A percentile compares a stretch with the other conserved stretches of the same genome.
These are phyloP conservation scores for Centropyge bicolor DNA, from an alignment of 2,797 vertebrate species.

Conservation along the genomic window DNA sequence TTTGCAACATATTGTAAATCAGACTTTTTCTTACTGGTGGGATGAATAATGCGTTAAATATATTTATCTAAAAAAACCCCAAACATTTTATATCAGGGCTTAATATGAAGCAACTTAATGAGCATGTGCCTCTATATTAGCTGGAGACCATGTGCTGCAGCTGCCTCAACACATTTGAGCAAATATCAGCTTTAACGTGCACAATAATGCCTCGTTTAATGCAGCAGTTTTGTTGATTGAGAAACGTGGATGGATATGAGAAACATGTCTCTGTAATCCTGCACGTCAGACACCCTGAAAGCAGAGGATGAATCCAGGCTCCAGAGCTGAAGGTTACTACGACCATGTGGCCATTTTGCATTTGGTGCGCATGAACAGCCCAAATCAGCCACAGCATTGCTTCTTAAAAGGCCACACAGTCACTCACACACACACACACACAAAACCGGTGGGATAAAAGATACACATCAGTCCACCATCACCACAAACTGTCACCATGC, in stretches of 20 bases:
- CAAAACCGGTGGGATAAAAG: neutral
- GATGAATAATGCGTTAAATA: neutral
- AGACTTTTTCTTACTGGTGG: neutral
- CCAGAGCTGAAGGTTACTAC: constrained; percentile 81
- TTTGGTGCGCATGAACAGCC: constrained; percentile 67
- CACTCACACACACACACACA: too few species aligned
- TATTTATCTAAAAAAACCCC: neutral
- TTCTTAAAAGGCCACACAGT: constrained; percentile 14
- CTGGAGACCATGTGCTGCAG: constrained; percentile 69
- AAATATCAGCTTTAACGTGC: neutral
- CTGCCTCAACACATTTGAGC: constrained; percentile 25
- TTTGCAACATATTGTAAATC: neutral
- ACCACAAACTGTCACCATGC: neutral
- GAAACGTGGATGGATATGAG: neutral
- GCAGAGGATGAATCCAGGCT: constrained; percentile 61
- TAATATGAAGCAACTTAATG: neutral
- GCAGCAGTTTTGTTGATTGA: neutral
- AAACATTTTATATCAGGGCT: neutral
- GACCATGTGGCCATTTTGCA: constrained; percentile 86
- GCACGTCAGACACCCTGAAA: constrained; percentile 3
- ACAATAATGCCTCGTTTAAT: neutral
- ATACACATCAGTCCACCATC: neutral
- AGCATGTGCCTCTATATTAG: neutral
- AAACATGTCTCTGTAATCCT: constrained; percentile 9
- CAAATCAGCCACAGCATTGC: constrained; percentile 18